Conservation (phyloP, 2,113 vertebrate species). For the Osmerus mordax region DNA sequence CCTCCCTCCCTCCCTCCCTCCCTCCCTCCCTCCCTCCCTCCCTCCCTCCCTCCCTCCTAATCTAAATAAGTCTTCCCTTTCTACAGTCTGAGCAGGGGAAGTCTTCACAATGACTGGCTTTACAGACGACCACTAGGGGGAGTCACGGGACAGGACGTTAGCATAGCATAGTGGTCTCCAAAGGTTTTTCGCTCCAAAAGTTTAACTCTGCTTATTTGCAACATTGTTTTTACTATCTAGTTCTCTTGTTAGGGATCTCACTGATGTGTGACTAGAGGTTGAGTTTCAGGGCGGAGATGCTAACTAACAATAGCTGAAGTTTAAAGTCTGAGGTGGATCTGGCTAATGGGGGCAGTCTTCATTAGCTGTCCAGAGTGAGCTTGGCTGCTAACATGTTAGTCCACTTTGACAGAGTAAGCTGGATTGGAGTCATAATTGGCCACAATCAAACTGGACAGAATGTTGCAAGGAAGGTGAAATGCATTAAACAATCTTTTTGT, state of each 20-base stretch:
- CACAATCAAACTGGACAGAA: conserved; percentile 9
- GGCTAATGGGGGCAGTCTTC: conserved; percentile 52
- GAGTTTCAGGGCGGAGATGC: conserved; percentile 21
- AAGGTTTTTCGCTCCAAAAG: conserved; percentile 33
- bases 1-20: neutral
- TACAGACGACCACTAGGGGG: conserved; percentile 62
- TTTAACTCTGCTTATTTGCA: conserved; percentile 6
- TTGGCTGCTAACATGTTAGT: conserved; percentile 64
- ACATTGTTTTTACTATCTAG: conserved; percentile 5
- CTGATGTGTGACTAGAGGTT: conserved; percentile 60
- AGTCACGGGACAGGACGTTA: conserved; percentile 52
- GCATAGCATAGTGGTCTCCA: neutral
- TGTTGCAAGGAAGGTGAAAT: conserved; percentile 34
- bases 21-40: neutral
- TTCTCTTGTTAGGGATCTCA: conserved; percentile 56
- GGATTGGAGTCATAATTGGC: conserved; percentile 54
- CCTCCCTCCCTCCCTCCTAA: neutral
- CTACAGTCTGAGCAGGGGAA: neutral
- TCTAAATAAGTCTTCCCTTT: neutral
- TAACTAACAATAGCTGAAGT: conserved; percentile 38
- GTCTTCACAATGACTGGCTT: neutral
- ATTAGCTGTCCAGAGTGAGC: conserved; percentile 52
- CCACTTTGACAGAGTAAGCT: conserved; percentile 49
- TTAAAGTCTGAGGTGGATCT: conserved; percentile 53
- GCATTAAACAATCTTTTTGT: conserved; percentile 36